Evolutionary conservation across 2,888 invertebrate genomes (phyloP).

Genomic region (Diloba caeruleocephala): DNA sequence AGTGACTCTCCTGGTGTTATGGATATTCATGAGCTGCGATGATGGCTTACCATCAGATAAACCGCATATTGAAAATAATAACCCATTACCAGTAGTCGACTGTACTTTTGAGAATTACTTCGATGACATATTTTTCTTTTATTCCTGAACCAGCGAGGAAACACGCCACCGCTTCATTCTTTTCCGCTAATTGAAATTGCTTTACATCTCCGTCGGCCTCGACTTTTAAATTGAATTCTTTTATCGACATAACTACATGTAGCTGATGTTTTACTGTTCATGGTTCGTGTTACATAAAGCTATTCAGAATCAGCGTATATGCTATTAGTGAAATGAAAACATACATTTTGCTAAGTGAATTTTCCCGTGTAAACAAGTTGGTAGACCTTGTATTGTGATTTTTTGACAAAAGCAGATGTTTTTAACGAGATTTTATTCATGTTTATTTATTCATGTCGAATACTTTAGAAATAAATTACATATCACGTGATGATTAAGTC

Average conservation of each 20-base stretch:
- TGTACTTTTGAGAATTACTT: constrained; percentile 3
- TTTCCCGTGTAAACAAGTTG: constrained; percentile 22
- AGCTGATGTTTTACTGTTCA: constrained; percentile 40
- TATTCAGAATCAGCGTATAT: constrained; percentile 26
- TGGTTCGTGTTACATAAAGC: constrained; percentile 27
- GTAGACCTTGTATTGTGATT: constrained; percentile 29
- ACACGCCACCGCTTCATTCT: constrained; percentile 44
- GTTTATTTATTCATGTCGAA: not conserved
- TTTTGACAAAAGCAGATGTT: constrained; percentile 14
- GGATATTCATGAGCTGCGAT: no score
- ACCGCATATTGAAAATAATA: no score
- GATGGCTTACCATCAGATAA: no score
- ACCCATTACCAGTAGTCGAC: not conserved
- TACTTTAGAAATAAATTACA: not conserved
- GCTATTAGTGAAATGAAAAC: constrained; percentile 51
- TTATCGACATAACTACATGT: constrained; percentile 39
- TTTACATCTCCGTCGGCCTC: constrained; percentile 43
- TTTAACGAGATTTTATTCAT: constrained; percentile 8
- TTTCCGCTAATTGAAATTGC: constrained; percentile 53
- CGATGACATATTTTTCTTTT: constrained; percentile 19
- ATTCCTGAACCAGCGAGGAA: constrained; percentile 24
- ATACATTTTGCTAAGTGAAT: constrained; percentile 37
- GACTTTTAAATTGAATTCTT: constrained; percentile 48
- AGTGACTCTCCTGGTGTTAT: no score
- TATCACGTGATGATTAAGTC: not conserved